phyloP scores from a whole-genome alignment of 2,113 vertebrate genomes.

The Oceanodroma tethys region DNA sequence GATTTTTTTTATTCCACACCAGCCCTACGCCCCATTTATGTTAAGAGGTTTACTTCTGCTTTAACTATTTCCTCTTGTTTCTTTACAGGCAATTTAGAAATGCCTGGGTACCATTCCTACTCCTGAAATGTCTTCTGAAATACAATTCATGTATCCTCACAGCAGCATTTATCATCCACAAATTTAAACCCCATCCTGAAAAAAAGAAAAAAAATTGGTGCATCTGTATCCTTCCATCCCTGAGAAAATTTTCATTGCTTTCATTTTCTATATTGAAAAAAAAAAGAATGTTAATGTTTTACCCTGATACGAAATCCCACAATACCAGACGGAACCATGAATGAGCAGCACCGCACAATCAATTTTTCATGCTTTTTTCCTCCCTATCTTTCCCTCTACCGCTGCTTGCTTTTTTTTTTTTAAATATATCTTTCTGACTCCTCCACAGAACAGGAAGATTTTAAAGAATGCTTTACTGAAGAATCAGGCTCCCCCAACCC shows the following conservation, averaged over 20 bases:
- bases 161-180: not conserved
- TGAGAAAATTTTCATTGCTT: not conserved
- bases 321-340: not conserved
- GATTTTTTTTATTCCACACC: not conserved
- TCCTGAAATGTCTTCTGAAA: not conserved
- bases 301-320: not conserved
- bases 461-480: not conserved
- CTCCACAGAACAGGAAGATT: not conserved
- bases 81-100: not conserved
- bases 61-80: not conserved
- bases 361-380: not conserved
- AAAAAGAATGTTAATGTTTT: not conserved
- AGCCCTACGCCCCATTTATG: accelerated
- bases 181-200: not conserved
- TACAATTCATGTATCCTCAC: not conserved
- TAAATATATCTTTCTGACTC: not conserved
- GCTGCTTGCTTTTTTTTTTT: not conserved
- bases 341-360: not conserved
- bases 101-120: not conserved
- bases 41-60: not conserved
- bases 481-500: not conserved
- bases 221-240: not conserved
- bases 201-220: not conserved
- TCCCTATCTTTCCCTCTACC: not conserved
- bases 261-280: not conserved